phyloP scores from a whole-genome alignment of 2,797 vertebrate species.

The Periparus ater region DNA sequence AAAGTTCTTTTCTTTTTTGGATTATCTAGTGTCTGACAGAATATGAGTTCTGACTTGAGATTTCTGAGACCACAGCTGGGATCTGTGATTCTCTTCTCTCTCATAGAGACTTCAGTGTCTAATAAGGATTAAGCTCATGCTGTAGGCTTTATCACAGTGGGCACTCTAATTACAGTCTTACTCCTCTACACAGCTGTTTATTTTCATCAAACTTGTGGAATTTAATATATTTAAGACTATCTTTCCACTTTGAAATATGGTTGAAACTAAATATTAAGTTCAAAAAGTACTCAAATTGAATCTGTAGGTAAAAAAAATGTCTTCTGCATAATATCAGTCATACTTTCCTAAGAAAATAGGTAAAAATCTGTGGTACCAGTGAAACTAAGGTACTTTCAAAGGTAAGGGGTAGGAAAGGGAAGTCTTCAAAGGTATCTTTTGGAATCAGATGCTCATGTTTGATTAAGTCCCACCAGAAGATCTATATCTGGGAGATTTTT shows the following conservation, averaged over 20 bases:
- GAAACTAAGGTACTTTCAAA: background rate
- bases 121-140: slow-evolving; percentile 36
- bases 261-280: background rate
- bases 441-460: background rate
- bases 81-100: background rate
- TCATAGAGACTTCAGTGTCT: background rate
- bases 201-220: background rate
- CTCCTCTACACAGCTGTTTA: slow-evolving; percentile 23
- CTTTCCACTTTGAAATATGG: background rate
- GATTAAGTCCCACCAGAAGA: slow-evolving; percentile 19
- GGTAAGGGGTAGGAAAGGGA: background rate
- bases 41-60: background rate
- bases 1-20: background rate
- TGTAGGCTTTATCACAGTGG: slow-evolving; percentile 24
- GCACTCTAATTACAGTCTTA: slow-evolving; percentile 40
- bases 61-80: background rate
- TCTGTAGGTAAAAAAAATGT: background rate
- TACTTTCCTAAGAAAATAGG: background rate
- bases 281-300: background rate
- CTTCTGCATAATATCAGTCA: background rate
- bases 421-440: background rate
- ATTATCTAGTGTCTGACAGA: background rate
- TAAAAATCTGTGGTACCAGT: background rate
- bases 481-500: slow-evolving; percentile 37
- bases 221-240: slow-evolving; percentile 4